Percentiles rank a stretch among this genome's conserved stretches.
phyloP scores from a whole-genome alignment of 2,113 vertebrate species.

The Lanius ludovicianus region DNA sequence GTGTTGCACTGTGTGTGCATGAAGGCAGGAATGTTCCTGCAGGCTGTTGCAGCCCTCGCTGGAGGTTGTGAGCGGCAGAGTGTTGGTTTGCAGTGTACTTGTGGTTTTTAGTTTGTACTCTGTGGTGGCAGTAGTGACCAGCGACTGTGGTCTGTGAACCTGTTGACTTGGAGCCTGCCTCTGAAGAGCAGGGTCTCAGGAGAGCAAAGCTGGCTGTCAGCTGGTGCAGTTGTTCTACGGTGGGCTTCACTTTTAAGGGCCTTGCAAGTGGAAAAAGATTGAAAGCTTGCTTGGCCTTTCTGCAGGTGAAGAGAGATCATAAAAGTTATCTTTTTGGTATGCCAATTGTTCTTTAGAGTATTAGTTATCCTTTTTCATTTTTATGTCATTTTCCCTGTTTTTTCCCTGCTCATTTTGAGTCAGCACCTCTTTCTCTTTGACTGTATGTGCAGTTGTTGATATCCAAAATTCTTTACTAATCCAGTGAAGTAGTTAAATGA shows the following conservation, averaged over 20 bases:
- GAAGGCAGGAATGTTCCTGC: accelerated
- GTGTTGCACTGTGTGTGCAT: accelerated
- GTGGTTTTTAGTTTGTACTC: not conserved
- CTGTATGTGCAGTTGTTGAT: not conserved
- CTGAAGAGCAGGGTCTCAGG: not conserved
- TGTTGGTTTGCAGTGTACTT: not conserved
- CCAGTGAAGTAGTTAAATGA: not conserved
- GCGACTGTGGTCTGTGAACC: not conserved
- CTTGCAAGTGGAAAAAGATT: not conserved
- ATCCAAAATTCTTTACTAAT: not conserved
- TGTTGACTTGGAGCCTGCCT: not conserved
- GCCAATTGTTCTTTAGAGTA: not conserved
- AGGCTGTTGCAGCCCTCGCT: accelerated
- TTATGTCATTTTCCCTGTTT: not conserved
- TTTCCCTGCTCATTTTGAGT: not conserved
- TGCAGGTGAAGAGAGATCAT: not conserved
- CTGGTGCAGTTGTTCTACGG: accelerated
- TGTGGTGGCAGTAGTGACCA: not conserved
- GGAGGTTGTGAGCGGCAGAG: accelerated
- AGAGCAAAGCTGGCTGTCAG: not conserved
- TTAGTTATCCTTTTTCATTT: not conserved
- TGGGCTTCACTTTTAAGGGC: not conserved
- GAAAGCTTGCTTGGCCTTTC: not conserved
- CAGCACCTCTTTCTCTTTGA: not conserved
- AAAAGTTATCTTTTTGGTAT: not conserved